Conservation (phyloP, 1,140 invertebrate genomes). For the Mya arenaria region DNA sequence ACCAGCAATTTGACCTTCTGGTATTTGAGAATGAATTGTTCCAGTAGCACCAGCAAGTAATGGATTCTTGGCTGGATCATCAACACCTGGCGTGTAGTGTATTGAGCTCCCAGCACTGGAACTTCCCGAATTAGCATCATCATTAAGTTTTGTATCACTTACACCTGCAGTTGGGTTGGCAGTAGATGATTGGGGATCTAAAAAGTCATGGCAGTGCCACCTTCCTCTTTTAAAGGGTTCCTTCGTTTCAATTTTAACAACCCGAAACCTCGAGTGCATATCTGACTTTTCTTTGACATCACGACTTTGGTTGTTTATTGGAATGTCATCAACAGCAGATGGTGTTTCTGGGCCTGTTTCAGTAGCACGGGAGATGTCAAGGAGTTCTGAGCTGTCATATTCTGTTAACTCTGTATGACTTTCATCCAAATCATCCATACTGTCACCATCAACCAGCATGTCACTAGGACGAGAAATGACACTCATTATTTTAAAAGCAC, state of each 20-base stretch:
- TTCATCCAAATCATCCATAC: constrained; percentile 95
- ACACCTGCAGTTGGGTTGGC: constrained; percentile 50
- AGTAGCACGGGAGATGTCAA: constrained; percentile 77
- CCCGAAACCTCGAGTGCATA: constrained; percentile 87
- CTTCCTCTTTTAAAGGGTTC: constrained; percentile 96
- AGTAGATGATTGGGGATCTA: constrained; percentile 87
- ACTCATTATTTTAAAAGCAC: constrained; percentile 96
- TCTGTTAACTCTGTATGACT: constrained; percentile 87
- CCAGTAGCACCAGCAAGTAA: constrained; percentile 63
- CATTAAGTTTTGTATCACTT: constrained; percentile 56
- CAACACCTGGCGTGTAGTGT: constrained; percentile 74
- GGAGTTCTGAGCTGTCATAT: constrained; percentile 85
- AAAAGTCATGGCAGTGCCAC: constrained; percentile 98
- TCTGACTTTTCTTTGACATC: constrained; percentile 59
- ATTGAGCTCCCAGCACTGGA: constrained; percentile 76
- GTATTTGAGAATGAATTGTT: constrained; percentile 29
- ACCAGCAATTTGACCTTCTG: constrained; percentile 41
- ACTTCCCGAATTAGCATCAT: constrained; percentile 71
- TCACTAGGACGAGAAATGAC: constrained; percentile 86
- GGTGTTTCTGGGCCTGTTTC: constrained; percentile 60
- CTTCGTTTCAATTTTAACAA: constrained; percentile 95
- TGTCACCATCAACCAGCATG: constrained; percentile 95
- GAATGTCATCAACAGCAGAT: constrained; percentile 50
- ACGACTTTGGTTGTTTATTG: constrained; percentile 22
- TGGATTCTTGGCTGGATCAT: constrained; percentile 76